These are phyloP conservation scores for Peromyscus eremicus DNA, from an alignment of 2,797 vertebrate species.

Conservation along the genomic window DNA sequence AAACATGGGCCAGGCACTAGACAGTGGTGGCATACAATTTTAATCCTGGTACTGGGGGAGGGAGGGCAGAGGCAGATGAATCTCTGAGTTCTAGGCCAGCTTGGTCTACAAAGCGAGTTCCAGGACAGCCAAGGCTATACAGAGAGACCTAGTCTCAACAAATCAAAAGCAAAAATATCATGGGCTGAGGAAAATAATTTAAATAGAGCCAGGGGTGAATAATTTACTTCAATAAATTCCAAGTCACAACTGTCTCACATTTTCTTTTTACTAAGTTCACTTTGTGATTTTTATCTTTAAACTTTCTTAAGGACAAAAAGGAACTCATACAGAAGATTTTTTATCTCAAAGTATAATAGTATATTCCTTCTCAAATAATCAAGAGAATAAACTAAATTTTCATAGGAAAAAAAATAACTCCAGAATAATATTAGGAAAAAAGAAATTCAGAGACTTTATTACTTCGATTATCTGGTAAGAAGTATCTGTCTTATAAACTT, in stretches of 20 bases:
- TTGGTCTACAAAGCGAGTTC: too few species aligned
- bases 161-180: too few species aligned
- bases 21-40: too few species aligned
- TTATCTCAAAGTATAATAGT: background rate
- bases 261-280: background rate
- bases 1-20: background rate
- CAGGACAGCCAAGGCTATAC: too few species aligned
- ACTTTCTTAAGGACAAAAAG: background rate
- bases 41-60: too few species aligned
- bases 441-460: constrained; percentile 2
- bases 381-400: background rate
- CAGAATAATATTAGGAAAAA: background rate
- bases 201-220: background rate
- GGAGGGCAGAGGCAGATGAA: too few species aligned
- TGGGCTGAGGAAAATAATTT: background rate
- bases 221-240: background rate
- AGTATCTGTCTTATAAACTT: constrained; percentile 20
- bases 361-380: background rate
- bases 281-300: background rate
- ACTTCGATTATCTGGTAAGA: constrained; percentile 31
- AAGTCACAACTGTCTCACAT: background rate
- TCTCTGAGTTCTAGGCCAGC: too few species aligned
- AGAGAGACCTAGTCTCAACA: too few species aligned
- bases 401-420: background rate
- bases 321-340: background rate